Conservation (phyloP, 2,797 vertebrate species). For the Knipowitschia caucasica region DNA sequence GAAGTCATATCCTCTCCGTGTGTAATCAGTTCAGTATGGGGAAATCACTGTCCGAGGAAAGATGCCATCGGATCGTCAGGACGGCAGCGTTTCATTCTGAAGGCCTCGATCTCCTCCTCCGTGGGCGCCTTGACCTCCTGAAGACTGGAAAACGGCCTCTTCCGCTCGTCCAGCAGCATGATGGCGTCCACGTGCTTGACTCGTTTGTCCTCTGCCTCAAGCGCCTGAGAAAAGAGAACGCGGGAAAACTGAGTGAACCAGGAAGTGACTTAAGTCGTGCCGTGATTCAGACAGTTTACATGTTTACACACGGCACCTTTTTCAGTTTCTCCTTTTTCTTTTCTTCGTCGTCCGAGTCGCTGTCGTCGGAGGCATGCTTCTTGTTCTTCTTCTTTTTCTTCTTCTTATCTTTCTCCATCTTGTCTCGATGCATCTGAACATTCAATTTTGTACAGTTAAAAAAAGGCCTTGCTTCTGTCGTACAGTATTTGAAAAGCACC, state of each 20-base stretch:
- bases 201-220: conserved; percentile 91
- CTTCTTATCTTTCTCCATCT: conserved; percentile 91
- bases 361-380: conserved; percentile 84
- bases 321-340: conserved; percentile 94
- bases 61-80: conserved; percentile 95
- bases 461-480: neutral
- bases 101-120: conserved; percentile 98
- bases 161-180: conserved; percentile 93
- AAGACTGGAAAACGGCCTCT: conserved; percentile 87
- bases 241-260: neutral
- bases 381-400: conserved; percentile 91
- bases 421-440: conserved; percentile 89
- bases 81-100: conserved; percentile 89
- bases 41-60: conserved; percentile 87
- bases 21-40: neutral
- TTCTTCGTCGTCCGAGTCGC: conserved; percentile 89
- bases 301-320: conserved; percentile 76
- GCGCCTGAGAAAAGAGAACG: conserved; percentile 72
- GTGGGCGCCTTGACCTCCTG: conserved; percentile 90
- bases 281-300: too few relatives aligned
- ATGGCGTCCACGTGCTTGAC: conserved; percentile 86
- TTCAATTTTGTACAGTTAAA: neutral
- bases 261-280: neutral
- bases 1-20: conserved; percentile 20
- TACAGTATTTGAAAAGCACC: neutral